A percentile compares a stretch with the other conserved stretches of the same genome.
Evolutionary conservation across 2,113 vertebrate genomes (phyloP).

Genomic region (Perca fluviatilis): DNA sequence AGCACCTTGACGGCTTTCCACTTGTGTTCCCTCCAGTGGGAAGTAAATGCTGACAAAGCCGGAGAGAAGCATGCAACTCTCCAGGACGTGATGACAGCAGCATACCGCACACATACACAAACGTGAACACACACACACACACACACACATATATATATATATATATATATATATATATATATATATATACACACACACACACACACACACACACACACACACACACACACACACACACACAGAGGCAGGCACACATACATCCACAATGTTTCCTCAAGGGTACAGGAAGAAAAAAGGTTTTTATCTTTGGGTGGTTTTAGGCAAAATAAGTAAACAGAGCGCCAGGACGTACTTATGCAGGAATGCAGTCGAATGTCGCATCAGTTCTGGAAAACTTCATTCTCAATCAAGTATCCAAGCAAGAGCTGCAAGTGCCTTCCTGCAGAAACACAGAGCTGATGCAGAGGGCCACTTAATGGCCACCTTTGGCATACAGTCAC

Average conservation of each 20-base stretch:
- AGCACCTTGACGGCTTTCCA: slow-evolving; percentile 12
- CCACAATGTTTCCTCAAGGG: not conserved
- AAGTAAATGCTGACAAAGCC: slow-evolving; percentile 37
- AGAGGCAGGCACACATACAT: not conserved
- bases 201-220: no score
- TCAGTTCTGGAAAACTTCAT: slow-evolving; percentile 38
- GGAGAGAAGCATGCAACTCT: not conserved
- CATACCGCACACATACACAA: slow-evolving; percentile 23
- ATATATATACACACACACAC: no score
- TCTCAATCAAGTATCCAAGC: slow-evolving; percentile 8
- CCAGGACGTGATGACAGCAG: slow-evolving; percentile 25
- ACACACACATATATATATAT: not conserved
- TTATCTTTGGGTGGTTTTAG: slow-evolving; percentile 18
- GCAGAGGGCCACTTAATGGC: slow-evolving; percentile 10
- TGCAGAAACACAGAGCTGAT: slow-evolving; percentile 10
- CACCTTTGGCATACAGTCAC: not conserved
- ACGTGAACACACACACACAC: not conserved
- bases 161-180: no score
- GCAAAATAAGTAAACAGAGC: slow-evolving; percentile 42
- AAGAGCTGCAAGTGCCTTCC: not conserved
- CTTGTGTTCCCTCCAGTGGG: not conserved
- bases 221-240: not conserved
- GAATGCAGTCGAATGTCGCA: slow-evolving; percentile 18
- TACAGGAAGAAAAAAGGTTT: slow-evolving; percentile 11
- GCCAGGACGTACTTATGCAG: slow-evolving; percentile 14